These are phyloP conservation scores for Trisateles emortualis DNA, from an alignment of 2,888 invertebrate genomes.

Conservation along the genomic window DNA sequence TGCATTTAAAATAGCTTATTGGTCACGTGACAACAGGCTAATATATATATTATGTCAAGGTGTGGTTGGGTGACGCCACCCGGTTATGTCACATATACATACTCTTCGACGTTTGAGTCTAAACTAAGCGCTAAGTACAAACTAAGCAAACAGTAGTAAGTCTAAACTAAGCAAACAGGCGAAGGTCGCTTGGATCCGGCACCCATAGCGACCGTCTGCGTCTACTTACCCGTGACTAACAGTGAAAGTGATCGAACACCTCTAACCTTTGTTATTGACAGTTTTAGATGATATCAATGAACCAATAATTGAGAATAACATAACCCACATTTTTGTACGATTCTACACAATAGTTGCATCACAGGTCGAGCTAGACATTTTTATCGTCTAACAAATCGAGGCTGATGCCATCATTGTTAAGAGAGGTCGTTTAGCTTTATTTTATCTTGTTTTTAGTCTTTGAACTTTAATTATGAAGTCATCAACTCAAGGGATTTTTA, in stretches of 20 bases:
- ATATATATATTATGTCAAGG: constrained; percentile 75
- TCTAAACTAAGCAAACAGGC: constrained; percentile 65
- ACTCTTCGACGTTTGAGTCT: constrained; percentile 64
- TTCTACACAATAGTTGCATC: constrained; percentile 4
- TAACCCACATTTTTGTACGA: constrained; percentile 3
- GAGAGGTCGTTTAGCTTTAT: constrained; percentile 24
- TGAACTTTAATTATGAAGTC: constrained; percentile 38
- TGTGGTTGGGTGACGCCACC: constrained; percentile 74
- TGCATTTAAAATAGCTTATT: constrained; percentile 18
- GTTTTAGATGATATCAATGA: constrained; percentile 49
- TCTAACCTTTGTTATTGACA: constrained; percentile 55
- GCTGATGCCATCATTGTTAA: constrained; percentile 9
- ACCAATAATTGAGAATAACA: constrained; percentile 21
- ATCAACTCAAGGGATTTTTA: constrained; percentile 27
- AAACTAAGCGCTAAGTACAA: constrained; percentile 75
- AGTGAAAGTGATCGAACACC: constrained; percentile 62
- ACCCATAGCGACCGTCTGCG: constrained; percentile 31
- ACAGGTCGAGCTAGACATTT: constrained; percentile 5
- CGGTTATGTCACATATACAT: constrained; percentile 82
- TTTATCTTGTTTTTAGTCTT: constrained; percentile 25
- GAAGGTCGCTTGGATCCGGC: constrained; percentile 80
- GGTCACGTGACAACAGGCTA: constrained; percentile 28
- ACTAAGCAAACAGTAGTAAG: too few relatives aligned
- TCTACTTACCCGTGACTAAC: constrained; percentile 32
- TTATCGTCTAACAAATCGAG: constrained; percentile 4